Conservation (phyloP, 2,888 invertebrate species). For the Diadegma fenestrale region DNA sequence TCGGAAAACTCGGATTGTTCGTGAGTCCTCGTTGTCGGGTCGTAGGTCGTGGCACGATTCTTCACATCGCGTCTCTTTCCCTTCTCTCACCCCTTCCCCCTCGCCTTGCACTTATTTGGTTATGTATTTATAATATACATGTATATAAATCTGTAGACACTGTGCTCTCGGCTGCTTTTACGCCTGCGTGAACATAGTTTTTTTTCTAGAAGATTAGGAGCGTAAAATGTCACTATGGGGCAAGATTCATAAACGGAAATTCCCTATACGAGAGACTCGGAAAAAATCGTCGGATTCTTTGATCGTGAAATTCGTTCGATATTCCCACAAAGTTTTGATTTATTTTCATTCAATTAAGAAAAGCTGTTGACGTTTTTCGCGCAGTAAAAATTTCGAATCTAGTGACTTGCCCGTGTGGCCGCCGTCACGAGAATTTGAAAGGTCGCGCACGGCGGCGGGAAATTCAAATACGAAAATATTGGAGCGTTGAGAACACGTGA, state of each 20-base stretch:
- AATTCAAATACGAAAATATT: slow-evolving; percentile 33
- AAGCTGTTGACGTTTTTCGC: background rate
- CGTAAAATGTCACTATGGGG: background rate
- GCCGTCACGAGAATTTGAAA: background rate
- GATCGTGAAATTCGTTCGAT: background rate
- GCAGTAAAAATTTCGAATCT: background rate
- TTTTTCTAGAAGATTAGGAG: slow-evolving; percentile 10
- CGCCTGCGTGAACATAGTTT: slow-evolving; percentile 52
- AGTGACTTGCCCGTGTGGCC: background rate
- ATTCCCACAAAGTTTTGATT: background rate
- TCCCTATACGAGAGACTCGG: background rate
- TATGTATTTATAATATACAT: background rate
- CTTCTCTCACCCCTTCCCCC: slow-evolving; percentile 21
- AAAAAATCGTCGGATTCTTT: background rate
- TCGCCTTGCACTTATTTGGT: slow-evolving; percentile 44
- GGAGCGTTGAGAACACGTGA: slow-evolving; percentile 2
- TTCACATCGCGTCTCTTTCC: slow-evolving; percentile 53
- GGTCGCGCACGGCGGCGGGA: slow-evolving; percentile 18
- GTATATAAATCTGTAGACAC: background rate
- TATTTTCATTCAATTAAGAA: background rate
- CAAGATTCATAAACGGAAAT: background rate
- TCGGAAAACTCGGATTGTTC: slow-evolving; percentile 49
- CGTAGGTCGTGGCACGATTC: slow-evolving; percentile 66
- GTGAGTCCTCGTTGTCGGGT: slow-evolving; percentile 61
- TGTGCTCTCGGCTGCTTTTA: slow-evolving; percentile 42